These are phyloP conservation scores for Xenopus petersii DNA, from an alignment of 2,797 vertebrate species.

Conservation along the genomic window DNA sequence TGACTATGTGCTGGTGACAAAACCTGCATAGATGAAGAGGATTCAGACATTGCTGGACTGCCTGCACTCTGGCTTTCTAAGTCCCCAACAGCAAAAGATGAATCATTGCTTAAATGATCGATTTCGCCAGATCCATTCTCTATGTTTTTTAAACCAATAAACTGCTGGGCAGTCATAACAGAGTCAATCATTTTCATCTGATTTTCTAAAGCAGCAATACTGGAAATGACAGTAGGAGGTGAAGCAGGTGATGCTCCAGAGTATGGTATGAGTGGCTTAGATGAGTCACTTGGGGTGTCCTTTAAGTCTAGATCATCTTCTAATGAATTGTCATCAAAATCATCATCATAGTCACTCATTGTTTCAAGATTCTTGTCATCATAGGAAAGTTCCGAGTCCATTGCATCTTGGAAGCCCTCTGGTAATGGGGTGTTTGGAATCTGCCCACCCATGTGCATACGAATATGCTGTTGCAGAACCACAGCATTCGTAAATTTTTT, in stretches of 20 bases:
- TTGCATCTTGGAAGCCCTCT: slow-evolving; percentile 85
- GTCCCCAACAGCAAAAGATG: slow-evolving; percentile 80
- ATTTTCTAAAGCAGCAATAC: slow-evolving; percentile 95
- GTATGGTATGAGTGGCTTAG: slow-evolving; percentile 75
- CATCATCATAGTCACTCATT: slow-evolving; percentile 89
- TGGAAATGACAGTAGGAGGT: slow-evolving; percentile 90
- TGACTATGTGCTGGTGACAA: slow-evolving; percentile 88
- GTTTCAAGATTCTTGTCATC: slow-evolving; percentile 88
- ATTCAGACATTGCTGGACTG: slow-evolving; percentile 91
- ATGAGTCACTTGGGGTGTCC: slow-evolving; percentile 73
- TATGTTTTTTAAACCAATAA: slow-evolving; percentile 74
- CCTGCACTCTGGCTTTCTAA: slow-evolving; percentile 89
- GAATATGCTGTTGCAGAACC: slow-evolving; percentile 97
- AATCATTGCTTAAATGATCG: slow-evolving; percentile 87
- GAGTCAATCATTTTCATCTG: slow-evolving; percentile 98
- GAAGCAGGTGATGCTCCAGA: slow-evolving; percentile 80
- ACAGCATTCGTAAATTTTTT: slow-evolving; percentile 99
- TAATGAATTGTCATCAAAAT: slow-evolving; percentile 90
- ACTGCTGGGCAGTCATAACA: slow-evolving; percentile 80
- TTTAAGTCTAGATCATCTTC: slow-evolving; percentile 85
- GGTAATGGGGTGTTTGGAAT: slow-evolving; percentile 93
- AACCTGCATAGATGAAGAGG: slow-evolving; percentile 88
- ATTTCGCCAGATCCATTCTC: slow-evolving; percentile 85
- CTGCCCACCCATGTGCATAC: slow-evolving; percentile 99
- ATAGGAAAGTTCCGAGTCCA: slow-evolving; percentile 86